These are phyloP conservation scores for Agriotes lineatus DNA, from an alignment of 2,888 invertebrate genomes.

Conservation along the genomic window DNA sequence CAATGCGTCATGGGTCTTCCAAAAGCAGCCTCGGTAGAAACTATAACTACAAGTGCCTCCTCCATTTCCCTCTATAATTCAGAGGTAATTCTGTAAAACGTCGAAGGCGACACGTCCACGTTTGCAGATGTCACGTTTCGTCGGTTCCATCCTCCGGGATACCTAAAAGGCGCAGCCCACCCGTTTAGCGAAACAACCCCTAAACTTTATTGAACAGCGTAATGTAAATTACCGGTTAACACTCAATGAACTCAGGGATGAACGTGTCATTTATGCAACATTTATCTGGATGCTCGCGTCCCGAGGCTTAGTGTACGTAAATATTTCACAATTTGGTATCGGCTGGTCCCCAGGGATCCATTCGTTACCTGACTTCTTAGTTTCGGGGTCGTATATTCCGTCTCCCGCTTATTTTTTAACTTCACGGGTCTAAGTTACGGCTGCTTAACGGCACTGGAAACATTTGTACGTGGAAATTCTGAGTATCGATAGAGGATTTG, in stretches of 20 bases:
- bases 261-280: conserved; percentile 11
- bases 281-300: conserved; percentile 6
- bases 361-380: conserved; percentile 17
- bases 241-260: background rate
- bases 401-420: conserved; percentile 16
- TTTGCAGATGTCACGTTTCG: too few relatives aligned
- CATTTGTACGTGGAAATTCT: background rate
- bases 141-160: too few relatives aligned
- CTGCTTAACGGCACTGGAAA: background rate
- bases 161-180: too few relatives aligned
- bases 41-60: too few relatives aligned
- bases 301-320: conserved; percentile 7
- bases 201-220: too few relatives aligned
- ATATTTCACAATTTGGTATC: conserved; percentile 17
- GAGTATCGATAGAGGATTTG: background rate
- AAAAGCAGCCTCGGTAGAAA: too few relatives aligned
- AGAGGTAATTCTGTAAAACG: too few relatives aligned
- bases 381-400: conserved; percentile 18
- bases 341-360: background rate
- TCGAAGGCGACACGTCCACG: too few relatives aligned
- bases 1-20: too few relatives aligned
- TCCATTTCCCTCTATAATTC: too few relatives aligned
- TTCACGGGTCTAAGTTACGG: conserved; percentile 2
- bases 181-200: too few relatives aligned
- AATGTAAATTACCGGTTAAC: conserved; percentile 4